Evolutionary conservation across 2,888 invertebrate genomes (phyloP).

Genomic region (Eutolmus rufibarbis): DNA sequence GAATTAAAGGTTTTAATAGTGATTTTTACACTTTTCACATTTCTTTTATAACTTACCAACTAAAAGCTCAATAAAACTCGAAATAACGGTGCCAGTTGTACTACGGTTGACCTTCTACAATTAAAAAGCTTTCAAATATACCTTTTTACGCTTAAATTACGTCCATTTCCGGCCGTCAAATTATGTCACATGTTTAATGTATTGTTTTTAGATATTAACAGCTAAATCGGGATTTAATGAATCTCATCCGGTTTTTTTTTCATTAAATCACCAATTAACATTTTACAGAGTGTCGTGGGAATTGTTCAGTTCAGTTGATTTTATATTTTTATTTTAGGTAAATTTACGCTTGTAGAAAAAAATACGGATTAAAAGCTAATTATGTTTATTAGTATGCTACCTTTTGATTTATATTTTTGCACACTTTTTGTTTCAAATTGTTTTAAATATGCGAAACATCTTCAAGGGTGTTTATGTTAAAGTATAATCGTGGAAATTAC

Average conservation of each 20-base stretch:
- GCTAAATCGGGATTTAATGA: background rate
- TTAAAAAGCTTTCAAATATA: background rate
- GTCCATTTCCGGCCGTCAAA: background rate
- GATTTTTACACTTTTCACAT: background rate
- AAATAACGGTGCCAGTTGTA: background rate
- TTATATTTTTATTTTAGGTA: background rate
- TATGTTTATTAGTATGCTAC: background rate
- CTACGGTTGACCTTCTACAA: background rate
- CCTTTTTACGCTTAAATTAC: background rate
- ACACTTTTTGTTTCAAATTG: background rate
- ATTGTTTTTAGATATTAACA: background rate
- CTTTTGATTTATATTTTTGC: background rate
- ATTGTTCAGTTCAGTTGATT: background rate
- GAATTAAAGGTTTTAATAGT: background rate
- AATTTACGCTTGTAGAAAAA: background rate
- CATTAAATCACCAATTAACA: background rate
- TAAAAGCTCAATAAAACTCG: background rate
- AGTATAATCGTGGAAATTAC: background rate
- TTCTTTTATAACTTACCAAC: background rate
- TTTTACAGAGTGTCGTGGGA: background rate
- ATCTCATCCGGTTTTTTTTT: background rate
- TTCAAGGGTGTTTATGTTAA: background rate
- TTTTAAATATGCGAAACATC: background rate
- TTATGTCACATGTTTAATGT: background rate
- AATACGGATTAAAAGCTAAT: background rate